Evolutionary conservation across 2,888 invertebrate genomes (phyloP).

Genomic region (Yponomeuta sedellus): DNA sequence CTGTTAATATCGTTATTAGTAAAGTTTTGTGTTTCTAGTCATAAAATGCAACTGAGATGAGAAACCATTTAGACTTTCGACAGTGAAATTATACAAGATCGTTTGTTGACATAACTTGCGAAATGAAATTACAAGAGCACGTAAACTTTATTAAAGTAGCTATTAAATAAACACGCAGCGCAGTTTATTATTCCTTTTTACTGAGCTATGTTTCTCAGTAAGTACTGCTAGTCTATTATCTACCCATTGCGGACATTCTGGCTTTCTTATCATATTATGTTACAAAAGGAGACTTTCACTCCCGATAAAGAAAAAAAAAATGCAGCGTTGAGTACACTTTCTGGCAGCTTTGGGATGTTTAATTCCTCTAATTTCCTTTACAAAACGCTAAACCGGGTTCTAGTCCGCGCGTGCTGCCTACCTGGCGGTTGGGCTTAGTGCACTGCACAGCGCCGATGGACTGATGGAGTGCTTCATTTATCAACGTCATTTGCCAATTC

Average conservation of each 20-base stretch:
- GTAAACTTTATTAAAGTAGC: neutral
- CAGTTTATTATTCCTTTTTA: constrained; percentile 3
- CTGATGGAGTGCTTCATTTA: constrained; percentile 50
- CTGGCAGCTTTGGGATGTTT: too few species aligned
- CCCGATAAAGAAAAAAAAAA: too few species aligned
- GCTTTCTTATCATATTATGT: too few species aligned
- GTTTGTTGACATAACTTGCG: neutral
- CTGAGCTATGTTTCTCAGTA: too few species aligned
- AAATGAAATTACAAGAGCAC: neutral
- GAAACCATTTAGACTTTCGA: neutral
- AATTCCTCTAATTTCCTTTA: neutral
- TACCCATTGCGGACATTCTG: too few species aligned
- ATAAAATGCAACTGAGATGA: neutral
- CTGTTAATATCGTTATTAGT: too few species aligned
- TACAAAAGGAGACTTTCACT: too few species aligned
- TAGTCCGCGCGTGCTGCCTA: neutral
- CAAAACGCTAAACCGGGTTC: neutral
- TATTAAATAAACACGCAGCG: neutral
- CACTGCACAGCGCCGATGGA: constrained; percentile 38
- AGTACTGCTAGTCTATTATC: too few species aligned
- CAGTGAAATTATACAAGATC: neutral
- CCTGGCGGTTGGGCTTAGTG: constrained; percentile 38
- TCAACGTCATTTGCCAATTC: constrained; percentile 49
- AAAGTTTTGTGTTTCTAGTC: neutral
- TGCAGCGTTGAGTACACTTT: too few species aligned